Conservation (phyloP, 2,888 invertebrate species). For the Hyposoter didymator region DNA sequence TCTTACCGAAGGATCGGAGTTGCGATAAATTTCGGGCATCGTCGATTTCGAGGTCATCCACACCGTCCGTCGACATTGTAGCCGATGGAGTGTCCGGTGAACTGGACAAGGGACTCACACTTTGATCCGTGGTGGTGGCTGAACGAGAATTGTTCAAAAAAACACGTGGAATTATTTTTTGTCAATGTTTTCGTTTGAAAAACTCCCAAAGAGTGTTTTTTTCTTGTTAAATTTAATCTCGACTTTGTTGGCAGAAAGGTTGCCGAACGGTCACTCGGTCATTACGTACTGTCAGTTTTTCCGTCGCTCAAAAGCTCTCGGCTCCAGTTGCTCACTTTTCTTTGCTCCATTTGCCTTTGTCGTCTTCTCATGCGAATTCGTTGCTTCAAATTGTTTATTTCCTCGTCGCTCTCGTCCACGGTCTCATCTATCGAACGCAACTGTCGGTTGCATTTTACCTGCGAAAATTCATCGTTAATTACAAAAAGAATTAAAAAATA, state of each 20-base stretch:
- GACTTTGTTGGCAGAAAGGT: not conserved
- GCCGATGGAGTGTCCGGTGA: slow-evolving; percentile 84
- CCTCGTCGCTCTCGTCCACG: slow-evolving; percentile 88
- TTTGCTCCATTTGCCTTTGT: slow-evolving; percentile 85
- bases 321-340: slow-evolving; percentile 74
- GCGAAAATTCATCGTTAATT: not conserved
- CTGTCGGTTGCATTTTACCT: slow-evolving; percentile 87
- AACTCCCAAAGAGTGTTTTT: not conserved
- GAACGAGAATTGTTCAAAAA: not conserved
- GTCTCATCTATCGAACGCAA: slow-evolving; percentile 85
- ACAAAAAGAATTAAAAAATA: too few species aligned
- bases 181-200: not conserved
- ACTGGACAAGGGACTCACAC: slow-evolving; percentile 85
- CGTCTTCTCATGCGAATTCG: slow-evolving; percentile 87
- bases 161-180: not conserved
- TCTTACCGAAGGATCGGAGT: slow-evolving; percentile 78
- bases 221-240: not conserved
- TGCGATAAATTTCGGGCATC: slow-evolving; percentile 84
- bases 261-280: too few species aligned
- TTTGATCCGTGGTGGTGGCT: slow-evolving; percentile 85
- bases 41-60: slow-evolving; percentile 85
- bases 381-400: slow-evolving; percentile 88
- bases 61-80: slow-evolving; percentile 85
- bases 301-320: slow-evolving; percentile 84
- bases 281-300: slow-evolving; percentile 85